Conservation (phyloP, 2,113 vertebrate genomes). For the Ictalurus furcatus region DNA sequence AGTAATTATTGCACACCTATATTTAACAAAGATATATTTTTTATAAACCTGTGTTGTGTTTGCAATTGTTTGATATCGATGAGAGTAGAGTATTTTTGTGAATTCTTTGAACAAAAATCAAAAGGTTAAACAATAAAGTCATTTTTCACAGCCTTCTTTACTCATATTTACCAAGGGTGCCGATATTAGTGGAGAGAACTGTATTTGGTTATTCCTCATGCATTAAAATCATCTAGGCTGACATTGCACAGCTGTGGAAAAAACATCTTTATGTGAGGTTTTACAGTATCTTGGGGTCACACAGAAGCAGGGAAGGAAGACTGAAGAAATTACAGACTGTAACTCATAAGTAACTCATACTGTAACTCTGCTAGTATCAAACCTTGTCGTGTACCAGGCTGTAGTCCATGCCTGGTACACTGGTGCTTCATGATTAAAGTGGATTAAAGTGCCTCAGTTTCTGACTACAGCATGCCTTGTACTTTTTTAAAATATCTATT, state of each 20-base stretch:
- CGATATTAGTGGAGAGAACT: no score
- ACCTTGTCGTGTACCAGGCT: not conserved
- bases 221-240: not conserved
- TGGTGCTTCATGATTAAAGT: not conserved
- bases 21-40: no score
- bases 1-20: no score
- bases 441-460: not conserved
- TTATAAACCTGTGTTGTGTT: no score
- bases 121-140: no score
- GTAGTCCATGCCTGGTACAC: not conserved
- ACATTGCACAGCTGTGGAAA: not conserved
- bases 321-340: not conserved
- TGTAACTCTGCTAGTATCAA: not conserved
- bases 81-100: no score
- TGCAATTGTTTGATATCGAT: no score
- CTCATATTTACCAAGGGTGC: no score
- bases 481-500: constrained; percentile 32
- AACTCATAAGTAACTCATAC: not conserved
- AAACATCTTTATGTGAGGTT: not conserved
- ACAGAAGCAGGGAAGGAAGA: not conserved
- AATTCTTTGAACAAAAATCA: no score
- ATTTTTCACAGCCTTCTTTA: no score
- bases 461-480: not conserved
- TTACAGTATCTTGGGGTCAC: not conserved
- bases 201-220: constrained; percentile 14